Percentiles rank a stretch among this genome's conserved stretches.
These are phyloP conservation scores for Eupeodes luniger DNA, from an alignment of 2,888 invertebrate genomes.

Conservation along the genomic window DNA sequence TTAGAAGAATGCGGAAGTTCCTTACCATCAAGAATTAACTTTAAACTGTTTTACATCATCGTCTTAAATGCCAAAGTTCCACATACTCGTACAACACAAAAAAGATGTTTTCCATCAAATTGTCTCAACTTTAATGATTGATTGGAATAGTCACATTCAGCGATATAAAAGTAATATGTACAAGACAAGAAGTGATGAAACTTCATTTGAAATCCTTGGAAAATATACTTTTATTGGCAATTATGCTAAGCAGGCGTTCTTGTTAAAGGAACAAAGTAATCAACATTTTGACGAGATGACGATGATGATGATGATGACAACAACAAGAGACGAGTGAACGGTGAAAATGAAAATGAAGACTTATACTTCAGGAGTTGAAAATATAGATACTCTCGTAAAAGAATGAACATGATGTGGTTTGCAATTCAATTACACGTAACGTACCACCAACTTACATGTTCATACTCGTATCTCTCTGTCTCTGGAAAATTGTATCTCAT, in stretches of 20 bases:
- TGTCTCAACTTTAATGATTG: slow-evolving; percentile 1
- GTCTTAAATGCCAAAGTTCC: background rate
- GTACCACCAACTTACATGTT: background rate
- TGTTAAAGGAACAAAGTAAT: slow-evolving; percentile 40
- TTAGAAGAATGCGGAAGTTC: slow-evolving; percentile 5
- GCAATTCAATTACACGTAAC: slow-evolving; percentile 45
- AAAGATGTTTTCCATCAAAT: background rate
- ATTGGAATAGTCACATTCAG: background rate
- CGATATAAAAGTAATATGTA: background rate
- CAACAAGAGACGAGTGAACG: background rate
- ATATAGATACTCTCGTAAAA: background rate
- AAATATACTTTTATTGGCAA: slow-evolving; percentile 38
- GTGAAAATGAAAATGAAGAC: slow-evolving; percentile 2
- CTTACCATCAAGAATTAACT: slow-evolving; percentile 21
- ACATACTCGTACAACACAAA: background rate
- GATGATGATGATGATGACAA: background rate
- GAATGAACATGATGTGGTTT: slow-evolving; percentile 46
- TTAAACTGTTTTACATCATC: background rate
- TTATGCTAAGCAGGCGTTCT: slow-evolving; percentile 35
- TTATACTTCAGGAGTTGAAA: slow-evolving; percentile 43
- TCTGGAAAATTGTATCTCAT: slow-evolving; percentile 43
- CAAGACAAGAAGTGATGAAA: background rate
- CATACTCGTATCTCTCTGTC: slow-evolving; percentile 1
- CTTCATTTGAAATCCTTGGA: slow-evolving; percentile 12
- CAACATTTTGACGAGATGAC: slow-evolving; percentile 7